Evolutionary conservation across 2,888 invertebrate genomes (phyloP), one percentile per base, ranked within the genome.

Genomic region (Pyrrhosoma nymphula): DNA sequence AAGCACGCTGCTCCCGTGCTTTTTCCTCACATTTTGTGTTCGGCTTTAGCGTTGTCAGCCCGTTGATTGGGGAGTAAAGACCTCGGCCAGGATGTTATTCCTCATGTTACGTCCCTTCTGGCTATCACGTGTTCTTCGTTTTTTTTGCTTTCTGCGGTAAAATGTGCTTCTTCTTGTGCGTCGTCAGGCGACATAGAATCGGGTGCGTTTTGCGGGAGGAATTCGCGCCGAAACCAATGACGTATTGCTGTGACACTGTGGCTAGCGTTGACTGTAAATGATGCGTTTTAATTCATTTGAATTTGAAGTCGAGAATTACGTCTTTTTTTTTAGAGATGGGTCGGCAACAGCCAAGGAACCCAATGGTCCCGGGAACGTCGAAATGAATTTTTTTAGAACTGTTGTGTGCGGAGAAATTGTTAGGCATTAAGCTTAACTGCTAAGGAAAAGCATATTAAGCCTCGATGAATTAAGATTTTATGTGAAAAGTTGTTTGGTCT

Each of bases 401-500:
- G 35, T 26, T 26, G 30, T 69, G 26, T n/a, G 75, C 75, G 4
- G 35, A 30, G 75, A 30, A 30, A 16, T 30, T 82, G 10, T 82
- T 30, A 6, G 18, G 10, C n/a, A 82, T 35, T 82, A 35, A n/a
- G 82, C 82, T 82, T 8, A 35, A 82, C 35, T 16, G 35, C 82
- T 18, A 30, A 16, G 35, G 30, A 3, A 82, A 82, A 82, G 30
- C 35, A 35, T 30, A 16, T 69, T 35, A 30, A 82, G 14, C 30
- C 35, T 16, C 35, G 35, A 18, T 82, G 35, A 18, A 35, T 82
- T 18, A 82, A 35, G 35, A 69, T 26, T 69, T 69, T 69, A 69
- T 69, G 82, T 35, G 82, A 14, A 82, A 35, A 82, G 82, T 82
- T 82, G 82, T 82, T 82, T 82, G 82, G 82, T 82, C 30, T 82